Percentiles rank a stretch among this genome's conserved stretches.
Evolutionary conservation across 2,797 vertebrate genomes (phyloP).

Genomic region (Argyrosomus regius): DNA sequence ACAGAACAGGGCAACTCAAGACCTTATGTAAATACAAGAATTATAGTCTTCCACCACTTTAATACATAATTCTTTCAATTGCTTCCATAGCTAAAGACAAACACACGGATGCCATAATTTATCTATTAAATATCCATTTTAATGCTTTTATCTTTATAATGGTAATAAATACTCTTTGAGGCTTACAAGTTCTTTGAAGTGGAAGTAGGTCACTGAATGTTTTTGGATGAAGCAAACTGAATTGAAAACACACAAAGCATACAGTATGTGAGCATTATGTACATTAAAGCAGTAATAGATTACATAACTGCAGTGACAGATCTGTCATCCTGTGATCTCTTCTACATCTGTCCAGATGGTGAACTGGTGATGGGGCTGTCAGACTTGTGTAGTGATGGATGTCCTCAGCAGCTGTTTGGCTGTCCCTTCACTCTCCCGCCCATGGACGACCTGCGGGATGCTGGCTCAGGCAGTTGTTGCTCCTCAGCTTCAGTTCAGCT

Average conservation of each 20-base stretch:
- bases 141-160: not conserved
- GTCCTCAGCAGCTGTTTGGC: constrained; percentile 72
- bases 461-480: constrained; percentile 52
- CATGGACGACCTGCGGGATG: constrained; percentile 61
- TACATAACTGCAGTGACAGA: not conserved
- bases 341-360: constrained; percentile 63
- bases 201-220: not conserved
- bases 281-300: not conserved
- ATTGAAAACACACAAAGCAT: not conserved
- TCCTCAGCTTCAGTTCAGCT: constrained; percentile 52
- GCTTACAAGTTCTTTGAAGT: too few relatives aligned
- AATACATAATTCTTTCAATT: not conserved
- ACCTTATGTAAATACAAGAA: not conserved
- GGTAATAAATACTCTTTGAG: not conserved
- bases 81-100: not conserved
- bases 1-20: not conserved
- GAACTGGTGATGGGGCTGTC: constrained; percentile 72
- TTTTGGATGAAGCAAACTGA: not conserved
- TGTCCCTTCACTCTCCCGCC: constrained; percentile 70
- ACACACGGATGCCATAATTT: not conserved
- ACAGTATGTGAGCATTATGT: not conserved
- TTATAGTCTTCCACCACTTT: not conserved
- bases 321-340: not conserved
- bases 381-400: constrained; percentile 61
- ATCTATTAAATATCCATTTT: not conserved